Evolutionary conservation across 2,888 invertebrate genomes (phyloP).

Genomic region (Arrhopalites spinosus): DNA sequence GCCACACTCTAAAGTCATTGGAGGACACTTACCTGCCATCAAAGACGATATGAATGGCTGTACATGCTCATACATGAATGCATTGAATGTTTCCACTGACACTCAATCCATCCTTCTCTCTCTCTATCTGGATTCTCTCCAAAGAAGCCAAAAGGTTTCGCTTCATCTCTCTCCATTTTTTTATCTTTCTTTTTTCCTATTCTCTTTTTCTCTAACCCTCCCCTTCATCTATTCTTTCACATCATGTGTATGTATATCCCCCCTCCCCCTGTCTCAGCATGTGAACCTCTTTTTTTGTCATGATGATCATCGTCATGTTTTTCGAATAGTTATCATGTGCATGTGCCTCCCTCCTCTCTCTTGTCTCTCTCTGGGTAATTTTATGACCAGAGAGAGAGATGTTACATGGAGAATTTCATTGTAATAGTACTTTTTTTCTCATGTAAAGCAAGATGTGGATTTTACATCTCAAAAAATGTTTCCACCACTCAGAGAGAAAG

Average conservation of each 20-base stretch:
- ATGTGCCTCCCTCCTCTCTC: background rate
- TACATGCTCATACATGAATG: slow-evolving; percentile 26
- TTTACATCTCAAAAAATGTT: too few relatives aligned
- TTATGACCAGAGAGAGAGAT: background rate
- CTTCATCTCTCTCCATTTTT: background rate
- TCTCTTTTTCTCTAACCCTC: background rate
- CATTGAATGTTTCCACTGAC: slow-evolving; percentile 20
- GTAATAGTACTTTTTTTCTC: background rate
- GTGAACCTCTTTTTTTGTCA: background rate
- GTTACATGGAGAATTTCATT: background rate
- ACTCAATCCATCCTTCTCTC: slow-evolving; percentile 19
- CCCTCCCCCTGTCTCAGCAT: background rate
- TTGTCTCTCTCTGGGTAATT: background rate
- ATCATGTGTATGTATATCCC: background rate
- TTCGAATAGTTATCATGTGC: background rate
- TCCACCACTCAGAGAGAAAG: too few relatives aligned
- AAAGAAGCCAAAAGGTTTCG: background rate
- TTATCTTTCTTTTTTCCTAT: background rate
- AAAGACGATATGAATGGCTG: slow-evolving; percentile 24
- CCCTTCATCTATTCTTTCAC: background rate
- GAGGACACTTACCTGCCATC: slow-evolving; percentile 4
- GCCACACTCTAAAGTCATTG: background rate
- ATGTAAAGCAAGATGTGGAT: background rate
- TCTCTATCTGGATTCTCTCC: slow-evolving; percentile 11
- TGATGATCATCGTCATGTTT: background rate